A percentile compares a stretch with the other conserved stretches of the same genome.
Evolutionary conservation across 2,113 vertebrate species (phyloP).

Genomic region (Syrrhaptes paradoxus): DNA sequence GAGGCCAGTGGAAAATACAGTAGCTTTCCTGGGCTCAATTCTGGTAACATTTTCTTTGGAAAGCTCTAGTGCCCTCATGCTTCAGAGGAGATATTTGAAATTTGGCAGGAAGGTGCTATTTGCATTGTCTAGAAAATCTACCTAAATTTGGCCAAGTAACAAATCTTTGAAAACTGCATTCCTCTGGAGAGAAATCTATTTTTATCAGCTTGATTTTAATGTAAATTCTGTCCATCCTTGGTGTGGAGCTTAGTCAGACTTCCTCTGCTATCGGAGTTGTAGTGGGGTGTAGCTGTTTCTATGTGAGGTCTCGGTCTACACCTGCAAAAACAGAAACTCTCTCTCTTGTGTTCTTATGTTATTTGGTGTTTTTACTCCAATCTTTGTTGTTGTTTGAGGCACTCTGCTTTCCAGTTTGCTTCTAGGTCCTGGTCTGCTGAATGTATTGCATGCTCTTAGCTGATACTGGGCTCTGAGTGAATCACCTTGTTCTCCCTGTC

Average conservation of each 20-base stretch:
- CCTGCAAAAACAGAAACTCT: not conserved
- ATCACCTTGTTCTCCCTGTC: not conserved
- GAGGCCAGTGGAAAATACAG: constrained; percentile 19
- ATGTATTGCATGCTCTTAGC: not conserved
- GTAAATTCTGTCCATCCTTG: not conserved
- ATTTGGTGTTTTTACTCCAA: not conserved
- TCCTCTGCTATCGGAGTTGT: not conserved
- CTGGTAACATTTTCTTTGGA: constrained; percentile 37
- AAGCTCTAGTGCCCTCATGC: not conserved
- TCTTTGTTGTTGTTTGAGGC: not conserved
- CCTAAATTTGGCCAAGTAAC: not conserved
- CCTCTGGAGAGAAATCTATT: not conserved
- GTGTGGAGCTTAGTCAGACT: not conserved
- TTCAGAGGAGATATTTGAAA: constrained; percentile 21
- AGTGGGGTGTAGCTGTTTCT: not conserved
- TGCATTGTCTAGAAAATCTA: not conserved
- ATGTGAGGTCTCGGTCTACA: not conserved
- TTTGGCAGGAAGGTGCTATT: constrained; percentile 13
- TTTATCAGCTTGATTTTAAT: not conserved
- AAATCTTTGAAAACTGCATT: not conserved
- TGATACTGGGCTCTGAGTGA: not conserved
- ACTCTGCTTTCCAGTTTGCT: not conserved
- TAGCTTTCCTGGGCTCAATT: constrained; percentile 24
- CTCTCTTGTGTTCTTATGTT: not conserved
- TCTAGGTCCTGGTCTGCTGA: not conserved